phyloP scores from a whole-genome alignment of 23 tunicate genomes.

The Ciona savignyi region DNA sequence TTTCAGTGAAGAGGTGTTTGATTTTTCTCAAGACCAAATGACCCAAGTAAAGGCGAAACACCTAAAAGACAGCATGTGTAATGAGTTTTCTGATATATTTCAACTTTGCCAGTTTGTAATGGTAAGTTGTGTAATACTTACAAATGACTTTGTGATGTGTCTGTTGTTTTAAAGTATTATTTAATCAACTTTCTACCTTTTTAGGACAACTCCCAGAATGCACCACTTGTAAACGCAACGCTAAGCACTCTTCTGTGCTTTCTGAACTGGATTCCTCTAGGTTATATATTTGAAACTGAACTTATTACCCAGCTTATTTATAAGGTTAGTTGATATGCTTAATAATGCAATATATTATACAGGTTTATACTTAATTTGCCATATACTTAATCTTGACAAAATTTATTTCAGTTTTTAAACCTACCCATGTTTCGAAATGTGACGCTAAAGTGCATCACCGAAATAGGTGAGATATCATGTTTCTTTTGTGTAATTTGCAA shows the following conservation, averaged over 20 bases:
- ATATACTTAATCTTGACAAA: no score
- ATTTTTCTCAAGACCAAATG: constrained; percentile 98
- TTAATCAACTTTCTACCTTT: constrained; percentile 6
- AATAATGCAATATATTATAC: background rate
- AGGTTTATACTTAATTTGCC: no score
- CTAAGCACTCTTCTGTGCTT: constrained; percentile 91
- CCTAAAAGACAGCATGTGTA: constrained; percentile 96
- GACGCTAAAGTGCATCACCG: constrained; percentile 95
- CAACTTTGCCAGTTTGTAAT: constrained; percentile 94
- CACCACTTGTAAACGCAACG: constrained; percentile 84
- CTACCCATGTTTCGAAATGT: constrained; percentile 96
- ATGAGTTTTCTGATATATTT: constrained; percentile 95
- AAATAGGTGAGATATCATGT: constrained; percentile 78
- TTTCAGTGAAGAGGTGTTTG: constrained; percentile 99
- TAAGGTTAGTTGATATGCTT: constrained; percentile 41
- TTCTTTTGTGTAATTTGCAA: no score
- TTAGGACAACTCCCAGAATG: constrained; percentile 92
- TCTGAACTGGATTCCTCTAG: constrained; percentile 99
- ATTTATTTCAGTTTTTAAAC: constrained; percentile 61
- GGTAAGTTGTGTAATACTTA: constrained; percentile 37
- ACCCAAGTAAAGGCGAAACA: constrained; percentile 99
- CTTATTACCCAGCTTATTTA: constrained; percentile 74
- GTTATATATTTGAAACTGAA: constrained; percentile 94
- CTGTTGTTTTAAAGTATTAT: no score
- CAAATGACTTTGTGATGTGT: no score